These are phyloP conservation scores for Tethya wilhelma DNA, from an alignment of 37 sponge, comb jelly and placozoan genomes.

Conservation along the genomic window DNA sequence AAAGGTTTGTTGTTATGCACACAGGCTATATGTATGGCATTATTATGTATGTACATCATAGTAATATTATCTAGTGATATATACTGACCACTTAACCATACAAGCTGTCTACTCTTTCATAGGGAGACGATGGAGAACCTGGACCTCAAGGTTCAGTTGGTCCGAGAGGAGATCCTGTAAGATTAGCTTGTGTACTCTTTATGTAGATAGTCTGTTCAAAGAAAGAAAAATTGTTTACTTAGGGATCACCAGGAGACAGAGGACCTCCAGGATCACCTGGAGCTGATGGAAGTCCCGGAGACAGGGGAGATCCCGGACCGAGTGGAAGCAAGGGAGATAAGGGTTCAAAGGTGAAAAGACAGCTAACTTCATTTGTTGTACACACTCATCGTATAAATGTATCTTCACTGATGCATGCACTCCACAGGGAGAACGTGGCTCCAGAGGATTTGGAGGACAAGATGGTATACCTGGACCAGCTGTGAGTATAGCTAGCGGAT, in stretches of 20 bases:
- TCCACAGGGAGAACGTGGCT: slow-evolving; percentile 47
- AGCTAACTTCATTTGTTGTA: neutral
- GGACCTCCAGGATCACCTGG: slow-evolving; percentile 64
- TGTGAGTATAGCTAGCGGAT: slow-evolving; percentile 27
- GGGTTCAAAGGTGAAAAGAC: slow-evolving; percentile 45
- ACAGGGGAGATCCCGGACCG: slow-evolving; percentile 48
- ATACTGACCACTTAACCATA: too few species aligned
- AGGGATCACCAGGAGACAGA: slow-evolving; percentile 61
- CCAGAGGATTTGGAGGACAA: slow-evolving; percentile 20
- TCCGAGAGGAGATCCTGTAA: slow-evolving; percentile 59
- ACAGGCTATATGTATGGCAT: neutral
- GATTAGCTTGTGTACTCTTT: neutral
- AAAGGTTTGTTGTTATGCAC: neutral
- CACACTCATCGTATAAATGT: neutral
- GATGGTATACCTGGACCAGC: slow-evolving; percentile 43
- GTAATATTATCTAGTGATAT: too few species aligned
- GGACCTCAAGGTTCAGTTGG: slow-evolving; percentile 49
- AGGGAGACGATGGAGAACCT: slow-evolving; percentile 36
- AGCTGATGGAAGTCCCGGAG: slow-evolving; percentile 58
- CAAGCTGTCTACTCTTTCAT: too few species aligned
- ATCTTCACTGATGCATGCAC: neutral
- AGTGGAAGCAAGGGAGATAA: slow-evolving; percentile 62
- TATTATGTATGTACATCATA: too few species aligned
- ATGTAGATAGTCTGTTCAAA: neutral
- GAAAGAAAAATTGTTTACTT: neutral